Evolutionary conservation across 2,113 vertebrate genomes (phyloP), one percentile per base, ranked within the genome.

Genomic region (Gavia stellata): DNA sequence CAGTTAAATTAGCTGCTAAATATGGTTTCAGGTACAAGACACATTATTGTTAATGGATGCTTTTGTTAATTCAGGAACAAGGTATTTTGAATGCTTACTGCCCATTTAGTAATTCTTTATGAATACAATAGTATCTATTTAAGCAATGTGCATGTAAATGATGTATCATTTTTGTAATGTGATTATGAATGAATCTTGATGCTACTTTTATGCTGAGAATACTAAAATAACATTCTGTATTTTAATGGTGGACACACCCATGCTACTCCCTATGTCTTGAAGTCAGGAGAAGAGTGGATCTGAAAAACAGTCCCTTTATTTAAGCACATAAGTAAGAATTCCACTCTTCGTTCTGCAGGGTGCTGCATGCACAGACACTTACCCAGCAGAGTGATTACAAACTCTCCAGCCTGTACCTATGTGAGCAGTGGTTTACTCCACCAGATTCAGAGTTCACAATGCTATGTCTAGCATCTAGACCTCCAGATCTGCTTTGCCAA

Each of bases 1-100:
- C 92, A 58, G n/a, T 62, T 96, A 84, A 93, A 96, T 91, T 94
- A 94, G 42, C 82, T 89, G 18, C 94, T 96, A 94, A 97, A 94
- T 92, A 77, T 18, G 55, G 61, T 88, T 86, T 81, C 89, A 92
- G 79, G 85, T 94, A 88, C 59, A 93, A 83, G 72, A 72, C 31
- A 77, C 61, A 58, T 92, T 86, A 73, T 45, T 92, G 81, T 49
- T 92, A 90, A 90, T 92, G 50, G 55, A 75, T 49, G 56, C 33
- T 65, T 90, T 94, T 92, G 38, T 90, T 94, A 95, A 95, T 71
- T 84, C 62, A 77, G 66, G 62, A 89, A 81, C 58, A 81, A 50
- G 25, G 40, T 70, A 12, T 72, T 90, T 77, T 68, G 44, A 73
- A 52, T 59, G 36, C 58, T 92, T 70, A 59, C 29, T 73, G 71